phyloP scores from a whole-genome alignment of 2,888 invertebrate genomes.

The Ischnus inquisitorius region DNA sequence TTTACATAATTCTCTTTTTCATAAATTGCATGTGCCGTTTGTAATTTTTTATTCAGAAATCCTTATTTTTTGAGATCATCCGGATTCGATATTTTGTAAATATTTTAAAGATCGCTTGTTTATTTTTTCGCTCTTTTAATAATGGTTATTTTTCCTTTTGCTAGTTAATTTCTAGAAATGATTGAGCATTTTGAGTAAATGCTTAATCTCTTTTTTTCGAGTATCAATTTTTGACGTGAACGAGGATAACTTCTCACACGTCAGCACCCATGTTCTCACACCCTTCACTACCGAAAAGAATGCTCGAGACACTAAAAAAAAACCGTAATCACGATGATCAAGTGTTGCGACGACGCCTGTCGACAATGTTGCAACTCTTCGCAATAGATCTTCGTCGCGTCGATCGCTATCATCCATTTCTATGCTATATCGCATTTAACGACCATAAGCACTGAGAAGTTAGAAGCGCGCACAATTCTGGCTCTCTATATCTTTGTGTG shows the following conservation, averaged over 20 bases:
- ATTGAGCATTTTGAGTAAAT: too few relatives aligned
- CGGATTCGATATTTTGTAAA: too few relatives aligned
- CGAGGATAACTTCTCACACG: background rate
- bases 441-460: background rate
- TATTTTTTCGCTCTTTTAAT: too few relatives aligned
- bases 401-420: conserved; percentile 26
- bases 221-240: background rate
- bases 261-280: background rate
- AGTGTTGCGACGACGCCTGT: conserved; percentile 24
- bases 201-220: background rate
- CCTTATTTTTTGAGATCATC: background rate
- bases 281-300: background rate
- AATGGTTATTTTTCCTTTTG: too few relatives aligned
- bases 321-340: conserved; percentile 17
- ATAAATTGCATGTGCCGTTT: background rate
- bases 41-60: background rate
- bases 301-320: background rate
- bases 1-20: background rate
- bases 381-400: conserved; percentile 34
- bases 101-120: too few relatives aligned
- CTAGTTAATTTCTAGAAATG: too few relatives aligned
- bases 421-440: conserved; percentile 24
- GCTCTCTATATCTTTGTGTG: conserved; percentile 70
- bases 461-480: background rate
- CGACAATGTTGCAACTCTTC: conserved; percentile 7